Conservation (phyloP, 2,888 invertebrate species). For the Alloplasta piceator region DNA sequence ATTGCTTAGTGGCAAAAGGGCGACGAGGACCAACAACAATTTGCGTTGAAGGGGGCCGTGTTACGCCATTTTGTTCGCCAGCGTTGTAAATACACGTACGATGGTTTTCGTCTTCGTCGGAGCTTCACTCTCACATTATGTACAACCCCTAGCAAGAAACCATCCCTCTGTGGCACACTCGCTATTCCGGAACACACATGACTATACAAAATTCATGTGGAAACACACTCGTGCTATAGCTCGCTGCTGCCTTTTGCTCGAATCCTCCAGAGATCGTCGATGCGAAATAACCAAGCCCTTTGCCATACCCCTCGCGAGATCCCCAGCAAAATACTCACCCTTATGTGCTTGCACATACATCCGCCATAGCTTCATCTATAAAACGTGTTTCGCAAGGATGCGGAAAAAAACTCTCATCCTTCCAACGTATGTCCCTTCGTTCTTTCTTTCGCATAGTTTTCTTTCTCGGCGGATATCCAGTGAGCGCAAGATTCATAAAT, state of each 20-base stretch:
- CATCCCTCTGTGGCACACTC: constrained; percentile 37
- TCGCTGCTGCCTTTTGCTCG: constrained; percentile 32
- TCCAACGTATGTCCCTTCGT: background rate
- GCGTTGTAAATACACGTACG: background rate
- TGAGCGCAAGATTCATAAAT: too few species aligned
- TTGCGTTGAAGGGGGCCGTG: background rate
- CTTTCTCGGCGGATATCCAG: too few species aligned
- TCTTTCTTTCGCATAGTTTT: too few species aligned
- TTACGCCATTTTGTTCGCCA: constrained; percentile 14
- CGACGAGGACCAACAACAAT: background rate
- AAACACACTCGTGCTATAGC: constrained; percentile 41
- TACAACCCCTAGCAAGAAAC: constrained; percentile 1
- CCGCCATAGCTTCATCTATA: background rate
- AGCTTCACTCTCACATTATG: constrained; percentile 9
- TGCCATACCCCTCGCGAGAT: background rate
- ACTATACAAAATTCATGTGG: constrained; percentile 23
- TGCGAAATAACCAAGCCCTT: constrained; percentile 55
- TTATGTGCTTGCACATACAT: constrained; percentile 8
- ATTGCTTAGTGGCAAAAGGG: background rate
- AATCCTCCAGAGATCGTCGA: constrained; percentile 55
- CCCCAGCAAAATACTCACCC: constrained; percentile 26
- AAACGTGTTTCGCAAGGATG: constrained; percentile 21
- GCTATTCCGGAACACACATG: constrained; percentile 37
- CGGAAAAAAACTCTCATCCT: constrained; percentile 5
- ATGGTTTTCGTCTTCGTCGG: constrained; percentile 30